These are phyloP conservation scores for Saguinus midas DNA, from an alignment of 2,113 vertebrate species.

Conservation along the genomic window DNA sequence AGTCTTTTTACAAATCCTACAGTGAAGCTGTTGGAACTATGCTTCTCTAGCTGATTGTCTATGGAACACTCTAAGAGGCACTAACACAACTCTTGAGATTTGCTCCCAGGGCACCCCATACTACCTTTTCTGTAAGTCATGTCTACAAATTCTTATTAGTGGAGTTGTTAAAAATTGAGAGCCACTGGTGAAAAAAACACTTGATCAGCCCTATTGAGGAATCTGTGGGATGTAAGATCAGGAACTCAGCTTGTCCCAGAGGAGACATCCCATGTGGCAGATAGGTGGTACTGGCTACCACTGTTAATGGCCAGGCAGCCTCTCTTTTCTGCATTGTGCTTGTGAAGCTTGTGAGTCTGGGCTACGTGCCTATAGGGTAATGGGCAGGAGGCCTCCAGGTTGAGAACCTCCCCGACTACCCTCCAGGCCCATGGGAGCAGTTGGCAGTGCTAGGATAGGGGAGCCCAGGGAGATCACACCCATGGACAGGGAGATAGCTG, in stretches of 20 bases:
- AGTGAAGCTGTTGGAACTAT: not conserved
- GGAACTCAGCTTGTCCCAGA: not conserved
- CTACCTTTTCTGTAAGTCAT: not conserved
- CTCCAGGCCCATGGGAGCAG: not conserved
- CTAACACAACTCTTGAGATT: too few relatives aligned
- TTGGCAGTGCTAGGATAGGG: not conserved
- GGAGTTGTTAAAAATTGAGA: not conserved
- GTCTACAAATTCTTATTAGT: not conserved
- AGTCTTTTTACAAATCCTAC: not conserved
- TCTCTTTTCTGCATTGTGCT: not conserved
- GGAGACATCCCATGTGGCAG: not conserved
- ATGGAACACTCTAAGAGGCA: accelerated
- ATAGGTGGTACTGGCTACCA: not conserved
- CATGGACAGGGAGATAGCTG: not conserved
- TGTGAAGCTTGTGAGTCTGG: not conserved
- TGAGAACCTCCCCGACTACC: not conserved
- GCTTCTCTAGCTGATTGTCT: too few relatives aligned
- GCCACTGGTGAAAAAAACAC: not conserved
- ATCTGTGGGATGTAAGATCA: not conserved
- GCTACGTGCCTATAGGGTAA: conserved; percentile 43
- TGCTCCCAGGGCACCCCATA: too few relatives aligned
- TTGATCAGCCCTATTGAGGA: not conserved
- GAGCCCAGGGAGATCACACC: not conserved
- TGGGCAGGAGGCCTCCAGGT: conserved; percentile 8
- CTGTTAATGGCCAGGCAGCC: not conserved